phyloP scores from a whole-genome alignment of 2,888 invertebrate genomes.

The Balanococcus diminutus region DNA sequence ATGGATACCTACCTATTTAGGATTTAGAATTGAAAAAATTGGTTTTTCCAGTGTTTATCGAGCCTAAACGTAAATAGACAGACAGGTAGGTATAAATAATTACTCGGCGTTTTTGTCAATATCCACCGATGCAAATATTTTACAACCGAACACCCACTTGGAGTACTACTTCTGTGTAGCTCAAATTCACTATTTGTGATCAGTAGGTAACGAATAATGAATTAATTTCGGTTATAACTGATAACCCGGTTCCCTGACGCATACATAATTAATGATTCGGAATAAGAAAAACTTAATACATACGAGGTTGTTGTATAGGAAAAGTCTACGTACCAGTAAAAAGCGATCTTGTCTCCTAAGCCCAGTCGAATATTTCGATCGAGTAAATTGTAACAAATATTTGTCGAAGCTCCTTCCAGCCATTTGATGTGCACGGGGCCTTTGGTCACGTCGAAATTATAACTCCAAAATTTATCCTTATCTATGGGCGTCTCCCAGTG shows the following conservation, averaged over 20 bases:
- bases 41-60: background rate
- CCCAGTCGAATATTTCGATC: constrained; percentile 91
- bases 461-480: constrained; percentile 79
- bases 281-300: background rate
- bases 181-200: constrained; percentile 6
- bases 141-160: background rate
- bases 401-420: constrained; percentile 94
- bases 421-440: constrained; percentile 92
- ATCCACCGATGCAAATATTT: background rate
- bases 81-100: background rate
- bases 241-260: constrained; percentile 40
- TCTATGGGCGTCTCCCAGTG: constrained; percentile 85
- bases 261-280: constrained; percentile 45
- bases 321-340: constrained; percentile 81
- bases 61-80: background rate
- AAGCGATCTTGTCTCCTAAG: constrained; percentile 87
- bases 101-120: background rate
- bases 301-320: background rate
- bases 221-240: constrained; percentile 43
- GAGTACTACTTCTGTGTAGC: background rate
- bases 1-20: background rate
- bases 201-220: constrained; percentile 24
- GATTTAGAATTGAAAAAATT: background rate
- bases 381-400: constrained; percentile 93
- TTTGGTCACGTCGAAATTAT: constrained; percentile 87